phyloP scores from a whole-genome alignment of 1,140 invertebrate genomes.

The Pseudomyrmex gracilis region DNA sequence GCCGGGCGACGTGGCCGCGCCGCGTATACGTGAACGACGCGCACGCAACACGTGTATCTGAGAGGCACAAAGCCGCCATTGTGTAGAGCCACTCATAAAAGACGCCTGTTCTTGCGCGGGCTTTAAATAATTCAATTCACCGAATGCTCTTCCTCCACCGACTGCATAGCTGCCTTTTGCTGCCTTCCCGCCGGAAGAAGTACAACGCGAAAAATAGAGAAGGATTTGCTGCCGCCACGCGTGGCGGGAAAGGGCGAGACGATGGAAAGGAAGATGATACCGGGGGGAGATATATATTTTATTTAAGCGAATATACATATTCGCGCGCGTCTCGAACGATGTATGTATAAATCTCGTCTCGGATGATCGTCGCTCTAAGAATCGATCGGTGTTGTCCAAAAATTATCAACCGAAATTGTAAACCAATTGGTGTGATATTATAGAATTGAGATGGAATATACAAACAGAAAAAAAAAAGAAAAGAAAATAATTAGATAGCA shows the following conservation, averaged over 20 bases:
- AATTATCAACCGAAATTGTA: constrained; percentile 13
- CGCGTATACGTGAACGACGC: constrained; percentile 64
- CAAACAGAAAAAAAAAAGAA: background rate
- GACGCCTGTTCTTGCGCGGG: constrained; percentile 82
- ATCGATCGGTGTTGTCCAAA: background rate
- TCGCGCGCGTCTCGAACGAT: background rate
- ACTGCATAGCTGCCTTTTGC: constrained; percentile 77
- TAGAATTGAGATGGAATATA: too few species aligned
- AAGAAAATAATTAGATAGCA: background rate
- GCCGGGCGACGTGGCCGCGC: constrained; percentile 54
- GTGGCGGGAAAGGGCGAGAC: background rate
- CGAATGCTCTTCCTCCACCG: constrained; percentile 79
- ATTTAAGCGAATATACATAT: background rate
- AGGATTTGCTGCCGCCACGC: background rate
- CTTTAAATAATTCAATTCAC: constrained; percentile 85
- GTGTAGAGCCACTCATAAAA: constrained; percentile 80
- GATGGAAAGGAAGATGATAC: constrained; percentile 6
- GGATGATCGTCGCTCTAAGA: background rate
- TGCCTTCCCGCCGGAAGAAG: constrained; percentile 74
- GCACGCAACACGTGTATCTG: constrained; percentile 72
- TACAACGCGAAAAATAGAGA: constrained; percentile 33
- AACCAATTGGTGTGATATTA: background rate
- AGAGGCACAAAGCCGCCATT: constrained; percentile 82
- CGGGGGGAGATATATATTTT: background rate
- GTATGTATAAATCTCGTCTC: background rate